These are phyloP conservation scores for Labeo catla DNA, from an alignment of 2,113 vertebrate species.

Conservation along the genomic window DNA sequence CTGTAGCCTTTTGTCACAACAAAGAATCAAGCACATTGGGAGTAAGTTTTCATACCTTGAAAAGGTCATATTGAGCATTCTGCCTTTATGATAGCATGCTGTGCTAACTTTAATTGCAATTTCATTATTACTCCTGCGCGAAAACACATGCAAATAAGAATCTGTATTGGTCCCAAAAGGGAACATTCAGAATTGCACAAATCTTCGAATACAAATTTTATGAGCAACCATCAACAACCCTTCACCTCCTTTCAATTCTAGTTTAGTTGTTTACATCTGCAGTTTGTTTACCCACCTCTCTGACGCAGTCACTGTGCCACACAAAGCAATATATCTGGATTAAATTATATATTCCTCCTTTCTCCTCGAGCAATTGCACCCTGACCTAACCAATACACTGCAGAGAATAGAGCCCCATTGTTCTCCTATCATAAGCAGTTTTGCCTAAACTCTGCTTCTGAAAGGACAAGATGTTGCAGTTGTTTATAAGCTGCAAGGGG, in stretches of 20 bases:
- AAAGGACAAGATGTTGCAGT: not conserved
- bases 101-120: not conserved
- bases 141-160: not conserved
- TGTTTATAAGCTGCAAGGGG: slow-evolving; percentile 1
- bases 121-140: not conserved
- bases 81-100: not conserved
- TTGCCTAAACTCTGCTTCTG: not conserved
- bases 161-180: not conserved
- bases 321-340: slow-evolving; percentile 67
- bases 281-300: slow-evolving; percentile 56
- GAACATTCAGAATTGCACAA: not conserved
- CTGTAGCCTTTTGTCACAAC: not conserved
- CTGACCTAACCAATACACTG: slow-evolving; percentile 2
- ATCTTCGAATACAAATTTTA: not conserved
- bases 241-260: not conserved
- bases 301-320: slow-evolving; percentile 60
- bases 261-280: slow-evolving; percentile 34
- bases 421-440: slow-evolving; percentile 13
- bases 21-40: not conserved
- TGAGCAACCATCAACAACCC: not conserved
- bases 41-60: not conserved
- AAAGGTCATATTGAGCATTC: not conserved
- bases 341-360: slow-evolving; percentile 69
- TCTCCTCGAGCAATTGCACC: slow-evolving; percentile 23
- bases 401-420: slow-evolving; percentile 26